Evolutionary conservation across 2,113 vertebrate genomes (phyloP).

Genomic region (human (Homo sapiens)): DNA sequence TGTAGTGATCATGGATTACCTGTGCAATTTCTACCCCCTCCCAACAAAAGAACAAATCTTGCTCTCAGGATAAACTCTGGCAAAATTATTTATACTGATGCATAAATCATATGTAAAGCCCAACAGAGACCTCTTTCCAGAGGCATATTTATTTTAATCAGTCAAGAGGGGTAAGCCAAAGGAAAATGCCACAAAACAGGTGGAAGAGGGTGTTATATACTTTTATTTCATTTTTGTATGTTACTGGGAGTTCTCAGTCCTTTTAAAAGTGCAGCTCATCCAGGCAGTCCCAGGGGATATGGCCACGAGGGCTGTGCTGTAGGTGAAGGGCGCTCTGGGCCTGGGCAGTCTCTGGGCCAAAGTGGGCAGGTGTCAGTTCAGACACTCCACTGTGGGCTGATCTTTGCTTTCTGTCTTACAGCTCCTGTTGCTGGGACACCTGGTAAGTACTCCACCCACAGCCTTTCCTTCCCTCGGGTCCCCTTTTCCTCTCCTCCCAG

Average conservation of each 20-base stretch:
- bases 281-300: background rate
- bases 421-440: constrained; percentile 11
- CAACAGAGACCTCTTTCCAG: background rate
- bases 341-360: background rate
- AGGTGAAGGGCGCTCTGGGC: background rate
- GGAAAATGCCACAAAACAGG: background rate
- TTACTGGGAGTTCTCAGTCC: background rate
- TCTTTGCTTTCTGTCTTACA: constrained; percentile 55
- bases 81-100: background rate
- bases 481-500: background rate
- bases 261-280: background rate
- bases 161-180: background rate
- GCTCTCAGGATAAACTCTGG: background rate
- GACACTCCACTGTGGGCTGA: background rate
- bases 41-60: background rate
- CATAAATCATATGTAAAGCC: background rate
- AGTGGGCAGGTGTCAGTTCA: background rate
- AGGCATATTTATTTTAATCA: background rate
- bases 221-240: background rate
- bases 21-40: background rate
- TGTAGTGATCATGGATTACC: background rate
- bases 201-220: background rate
- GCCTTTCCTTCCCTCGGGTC: background rate
- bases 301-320: background rate
- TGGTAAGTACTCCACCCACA: constrained; percentile 49